Base-by-base conservation (phyloP, 2,113 vertebrate genomes). In the Phodopus roborovskii region DNA sequence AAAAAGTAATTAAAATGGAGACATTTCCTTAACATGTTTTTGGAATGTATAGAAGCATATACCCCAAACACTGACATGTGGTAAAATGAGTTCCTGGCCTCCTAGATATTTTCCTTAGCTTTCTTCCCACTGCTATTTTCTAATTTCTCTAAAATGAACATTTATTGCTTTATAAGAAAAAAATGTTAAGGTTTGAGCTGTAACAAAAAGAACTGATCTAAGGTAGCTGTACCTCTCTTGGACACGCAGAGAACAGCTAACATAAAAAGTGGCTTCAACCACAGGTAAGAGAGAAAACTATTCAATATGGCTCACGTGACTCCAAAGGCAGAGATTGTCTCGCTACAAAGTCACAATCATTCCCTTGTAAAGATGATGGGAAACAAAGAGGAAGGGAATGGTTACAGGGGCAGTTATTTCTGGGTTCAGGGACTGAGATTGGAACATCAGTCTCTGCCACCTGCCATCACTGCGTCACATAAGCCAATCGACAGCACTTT, bases 181-280 rank as follows among this genome's bases (percentile, higher is more conserved):
- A 88, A 36, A 19, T 56, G 39, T 22, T 68, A n/a, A 39, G 68
- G 56, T 96, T 86, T 93, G 30, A 90, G 66, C 1, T 68, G 1
- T 58, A 89, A 73, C 17, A 82, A 48, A 87, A 92, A 84, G 56
- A 96, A 92, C 66, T 88, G 66, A 96, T 86, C 81, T 5, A 22
- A 66, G 93, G 56, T 92, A 98, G 91, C 39, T n/a, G 17, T 64
- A 71, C 1, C 91, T 9, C 0, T 16, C 11, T 33, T 0, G 86
- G 71, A 64, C 58, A 92, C 20, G 7, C 70, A 66, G 36, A 95
- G n/a, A 84, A 68, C 7, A 95, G 94, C 28, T 82, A 82, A 86
- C 36, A 79, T 62, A 58, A 85, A 50, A 81, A 77, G 92, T 73
- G 8, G 56, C 77, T 39, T 82, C 58, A 10, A 78, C 42, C 62